Evolutionary conservation across 2,888 invertebrate species (phyloP).

Genomic region (Epistrophe eligans): DNA sequence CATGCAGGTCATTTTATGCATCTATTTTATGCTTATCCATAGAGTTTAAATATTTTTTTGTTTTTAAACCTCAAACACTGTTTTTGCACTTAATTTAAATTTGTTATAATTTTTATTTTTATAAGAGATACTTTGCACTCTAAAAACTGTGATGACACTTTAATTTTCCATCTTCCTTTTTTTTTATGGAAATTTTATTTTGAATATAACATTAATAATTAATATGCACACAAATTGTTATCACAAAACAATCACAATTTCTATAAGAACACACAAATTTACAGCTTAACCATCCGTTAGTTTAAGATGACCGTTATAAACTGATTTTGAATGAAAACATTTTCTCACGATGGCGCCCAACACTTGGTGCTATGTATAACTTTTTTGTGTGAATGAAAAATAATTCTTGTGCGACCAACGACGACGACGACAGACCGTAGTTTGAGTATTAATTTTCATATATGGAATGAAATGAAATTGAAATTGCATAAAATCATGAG

Average conservation of each 20-base stretch:
- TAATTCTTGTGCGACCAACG: neutral
- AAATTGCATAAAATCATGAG: neutral
- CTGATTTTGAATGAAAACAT: constrained; percentile 48
- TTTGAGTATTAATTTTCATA: constrained; percentile 21
- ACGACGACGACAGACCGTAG: no score
- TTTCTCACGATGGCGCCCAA: constrained; percentile 61
- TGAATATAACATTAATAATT: neutral
- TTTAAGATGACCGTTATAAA: constrained; percentile 62
- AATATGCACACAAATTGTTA: neutral
- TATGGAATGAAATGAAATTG: constrained; percentile 17
- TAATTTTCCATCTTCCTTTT: neutral
- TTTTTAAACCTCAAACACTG: neutral
- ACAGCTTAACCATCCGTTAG: constrained; percentile 58
- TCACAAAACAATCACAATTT: neutral
- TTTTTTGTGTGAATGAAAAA: constrained; percentile 21
- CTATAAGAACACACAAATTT: neutral
- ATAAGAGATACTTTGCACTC: neutral
- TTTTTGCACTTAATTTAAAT: neutral
- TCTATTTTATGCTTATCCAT: constrained; percentile 25
- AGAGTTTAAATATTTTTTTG: neutral
- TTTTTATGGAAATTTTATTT: neutral
- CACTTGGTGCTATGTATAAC: neutral
- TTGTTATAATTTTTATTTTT: neutral
- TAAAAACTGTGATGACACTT: neutral
- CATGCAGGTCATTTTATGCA: constrained; percentile 21